phyloP scores from a whole-genome alignment of 2,888 invertebrate species.

The Scaptomyza flava region DNA sequence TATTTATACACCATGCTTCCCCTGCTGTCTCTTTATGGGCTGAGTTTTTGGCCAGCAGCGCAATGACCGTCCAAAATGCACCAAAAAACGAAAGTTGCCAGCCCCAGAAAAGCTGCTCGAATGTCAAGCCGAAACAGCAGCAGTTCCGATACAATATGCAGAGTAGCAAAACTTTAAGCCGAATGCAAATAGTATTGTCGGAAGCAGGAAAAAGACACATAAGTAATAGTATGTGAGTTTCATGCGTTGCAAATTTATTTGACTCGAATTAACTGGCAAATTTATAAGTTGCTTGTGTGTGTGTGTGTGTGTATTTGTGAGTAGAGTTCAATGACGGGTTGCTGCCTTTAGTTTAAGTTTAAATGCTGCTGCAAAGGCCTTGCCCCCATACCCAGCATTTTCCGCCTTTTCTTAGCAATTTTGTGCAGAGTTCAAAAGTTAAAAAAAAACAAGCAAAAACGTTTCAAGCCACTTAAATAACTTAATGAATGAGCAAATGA shows the following conservation, averaged over 20 bases:
- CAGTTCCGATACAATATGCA: conserved; percentile 11
- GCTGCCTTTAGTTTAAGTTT: background rate
- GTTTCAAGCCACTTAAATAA: conserved; percentile 58
- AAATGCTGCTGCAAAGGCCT: background rate
- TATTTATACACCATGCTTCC: conserved; percentile 53
- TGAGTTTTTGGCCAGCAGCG: conserved; percentile 38
- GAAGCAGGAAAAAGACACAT: conserved; percentile 33
- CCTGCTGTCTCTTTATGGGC: conserved; percentile 8
- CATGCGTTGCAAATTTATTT: conserved; percentile 47
- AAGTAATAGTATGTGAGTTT: conserved; percentile 26
- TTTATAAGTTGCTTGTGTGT: background rate
- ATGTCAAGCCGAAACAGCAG: conserved; percentile 46
- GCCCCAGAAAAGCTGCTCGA: conserved; percentile 15
- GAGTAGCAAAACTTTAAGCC: background rate
- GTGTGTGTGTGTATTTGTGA: conserved; percentile 3
- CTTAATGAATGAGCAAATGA: conserved; percentile 62
- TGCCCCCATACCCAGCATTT: conserved; percentile 1
- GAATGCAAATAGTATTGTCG: conserved; percentile 41
- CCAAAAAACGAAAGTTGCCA: conserved; percentile 10
- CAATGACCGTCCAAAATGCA: conserved; percentile 69
- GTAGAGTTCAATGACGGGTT: conserved; percentile 1
- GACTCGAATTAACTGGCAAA: conserved; percentile 14
- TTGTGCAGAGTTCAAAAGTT: conserved; percentile 33
- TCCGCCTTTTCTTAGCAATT: conserved; percentile 4
- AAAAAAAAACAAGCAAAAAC: conserved; percentile 5